Conservation (phyloP, 2,113 vertebrate genomes). For the Rhabdomys dilectus region DNA sequence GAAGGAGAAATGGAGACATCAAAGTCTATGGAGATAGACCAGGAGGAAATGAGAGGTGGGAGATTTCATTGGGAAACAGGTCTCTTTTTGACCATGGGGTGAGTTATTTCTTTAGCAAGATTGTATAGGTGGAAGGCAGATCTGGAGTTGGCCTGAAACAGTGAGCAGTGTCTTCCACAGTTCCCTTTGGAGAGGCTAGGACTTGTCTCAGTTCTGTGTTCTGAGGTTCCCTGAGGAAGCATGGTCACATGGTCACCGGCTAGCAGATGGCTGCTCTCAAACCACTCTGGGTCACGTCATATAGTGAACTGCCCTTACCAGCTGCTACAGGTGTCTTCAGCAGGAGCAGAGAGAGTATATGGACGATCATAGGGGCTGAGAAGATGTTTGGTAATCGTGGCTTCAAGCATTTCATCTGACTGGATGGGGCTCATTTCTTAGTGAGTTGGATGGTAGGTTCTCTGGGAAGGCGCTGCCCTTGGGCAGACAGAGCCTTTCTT, state of each 20-base stretch:
- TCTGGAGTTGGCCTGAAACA: neutral
- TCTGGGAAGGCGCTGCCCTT: neutral
- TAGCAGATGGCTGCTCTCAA: neutral
- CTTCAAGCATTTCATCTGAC: constrained; percentile 12
- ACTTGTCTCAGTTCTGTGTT: neutral
- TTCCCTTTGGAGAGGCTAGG: constrained; percentile 19
- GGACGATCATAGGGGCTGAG: neutral
- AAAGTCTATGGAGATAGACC: neutral
- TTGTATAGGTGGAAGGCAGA: accelerated
- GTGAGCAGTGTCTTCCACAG: neutral
- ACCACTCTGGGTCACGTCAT: too few relatives aligned
- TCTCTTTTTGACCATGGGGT: neutral
- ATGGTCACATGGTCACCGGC: neutral
- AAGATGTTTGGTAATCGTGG: neutral
- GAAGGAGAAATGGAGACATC: neutral
- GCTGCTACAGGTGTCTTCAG: neutral
- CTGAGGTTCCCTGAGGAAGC: constrained; percentile 26
- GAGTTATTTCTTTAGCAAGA: neutral
- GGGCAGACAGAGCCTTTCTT: constrained; percentile 9
- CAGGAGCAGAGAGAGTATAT: neutral
- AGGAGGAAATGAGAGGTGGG: neutral
- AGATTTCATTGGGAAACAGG: neutral
- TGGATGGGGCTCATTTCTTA: constrained; percentile 42
- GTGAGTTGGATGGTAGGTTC: neutral
- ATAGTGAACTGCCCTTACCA: neutral